phyloP scores from a whole-genome alignment of 2,888 invertebrate species.

The Drosophila nr. perissopoda region DNA sequence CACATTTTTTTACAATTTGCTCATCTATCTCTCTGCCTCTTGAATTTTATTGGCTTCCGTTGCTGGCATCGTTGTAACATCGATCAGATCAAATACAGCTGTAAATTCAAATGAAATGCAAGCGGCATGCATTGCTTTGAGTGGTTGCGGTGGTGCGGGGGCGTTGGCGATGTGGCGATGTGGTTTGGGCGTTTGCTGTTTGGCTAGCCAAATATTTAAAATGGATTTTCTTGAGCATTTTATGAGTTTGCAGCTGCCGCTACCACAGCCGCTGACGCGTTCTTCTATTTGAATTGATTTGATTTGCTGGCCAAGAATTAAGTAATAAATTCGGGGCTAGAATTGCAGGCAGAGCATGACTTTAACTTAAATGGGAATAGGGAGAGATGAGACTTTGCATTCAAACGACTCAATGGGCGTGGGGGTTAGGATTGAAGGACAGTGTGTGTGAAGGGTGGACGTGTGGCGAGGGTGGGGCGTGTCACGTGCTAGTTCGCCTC shows the following conservation, averaged over 20 bases:
- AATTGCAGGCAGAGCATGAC: constrained; percentile 31
- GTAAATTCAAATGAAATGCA: constrained; percentile 81
- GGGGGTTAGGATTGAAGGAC: background rate
- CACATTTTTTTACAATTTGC: constrained; percentile 75
- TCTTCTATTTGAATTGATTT: constrained; percentile 54
- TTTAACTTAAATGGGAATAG: constrained; percentile 25
- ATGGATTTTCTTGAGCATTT: constrained; percentile 59
- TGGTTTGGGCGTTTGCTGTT: constrained; percentile 37
- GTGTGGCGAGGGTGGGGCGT: constrained; percentile 30
- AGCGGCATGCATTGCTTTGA: constrained; percentile 68
- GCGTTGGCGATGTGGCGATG: background rate
- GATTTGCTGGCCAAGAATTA: constrained; percentile 52
- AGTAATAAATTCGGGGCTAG: constrained; percentile 63
- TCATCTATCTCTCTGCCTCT: constrained; percentile 41
- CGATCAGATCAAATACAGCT: constrained; percentile 73
- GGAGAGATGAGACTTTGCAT: constrained; percentile 18
- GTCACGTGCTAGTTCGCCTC: constrained; percentile 43
- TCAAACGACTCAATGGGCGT: background rate
- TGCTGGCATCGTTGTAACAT: constrained; percentile 53
- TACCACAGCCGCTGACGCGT: constrained; percentile 25
- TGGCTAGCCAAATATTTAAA: constrained; percentile 75
- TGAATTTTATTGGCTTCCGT: constrained; percentile 68
- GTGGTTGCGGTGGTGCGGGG: constrained; percentile 7
- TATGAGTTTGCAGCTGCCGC: constrained; percentile 52
- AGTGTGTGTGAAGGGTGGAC: background rate